Evolutionary conservation across 1,140 invertebrate species (phyloP), one percentile per base, ranked within the genome.

Genomic region (Bombus impatiens): DNA sequence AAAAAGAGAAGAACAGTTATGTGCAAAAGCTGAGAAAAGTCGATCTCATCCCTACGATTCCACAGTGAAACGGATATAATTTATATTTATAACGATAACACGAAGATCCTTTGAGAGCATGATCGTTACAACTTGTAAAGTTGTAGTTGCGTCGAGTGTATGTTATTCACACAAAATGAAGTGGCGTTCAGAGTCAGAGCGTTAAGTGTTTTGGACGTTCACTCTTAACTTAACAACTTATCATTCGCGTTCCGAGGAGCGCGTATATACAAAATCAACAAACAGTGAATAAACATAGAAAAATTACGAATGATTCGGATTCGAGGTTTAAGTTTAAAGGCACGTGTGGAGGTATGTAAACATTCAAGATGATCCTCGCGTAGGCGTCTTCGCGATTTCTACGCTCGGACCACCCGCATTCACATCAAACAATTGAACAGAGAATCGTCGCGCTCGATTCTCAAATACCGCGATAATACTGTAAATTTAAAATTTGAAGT

Each of bases 361-460:
- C 75, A n/a, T 84, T 32, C 67, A 59, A 77, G 81, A 74, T 72
- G 59, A 77, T 62, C 71, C 78, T 65, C 28, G 79, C 76, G 87
- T 86, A 76, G 88, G 88, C 78, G 88, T 88, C 65, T 37, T 75
- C 44, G 85, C 82, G 75, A 70, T 84, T 78, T 47, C 75, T 74
- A 65, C 72, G 78, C 70, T 70, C 37, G 68, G 89, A 90, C 89
- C 89, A 90, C 89, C 89, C 89, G 88, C 81, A 72, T 47, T 76
- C 76, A 9, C 47, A 44, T 71, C 59, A 35, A 84, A 74, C 62
- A 84, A 62, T 42, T 28, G 42, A 72, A 62, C 32, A 18, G 42
- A 47, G 77, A 47, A 80, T 71, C 83, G 42, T 70, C 32, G 25
- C 12, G 42, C 42, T 32, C 35, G 37, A 42, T 68, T 70, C 62